Percentiles rank a stretch among this genome's conserved stretches.
These are phyloP conservation scores for Mormoops blainvillei DNA, from an alignment of 2,113 vertebrate species.

Conservation along the genomic window DNA sequence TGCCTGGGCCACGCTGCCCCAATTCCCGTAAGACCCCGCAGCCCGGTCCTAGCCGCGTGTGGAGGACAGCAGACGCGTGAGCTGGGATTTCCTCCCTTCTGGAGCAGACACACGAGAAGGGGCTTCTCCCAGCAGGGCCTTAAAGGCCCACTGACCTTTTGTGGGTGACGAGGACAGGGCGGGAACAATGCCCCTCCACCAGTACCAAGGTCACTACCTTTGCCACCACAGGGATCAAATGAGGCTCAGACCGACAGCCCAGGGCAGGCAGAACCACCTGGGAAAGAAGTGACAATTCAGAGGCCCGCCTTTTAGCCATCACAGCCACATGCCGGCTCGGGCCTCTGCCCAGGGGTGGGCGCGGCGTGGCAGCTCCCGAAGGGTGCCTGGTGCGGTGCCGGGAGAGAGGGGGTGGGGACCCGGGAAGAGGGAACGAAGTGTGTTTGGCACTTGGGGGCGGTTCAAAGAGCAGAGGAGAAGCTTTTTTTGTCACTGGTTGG, in stretches of 20 bases:
- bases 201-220: neutral
- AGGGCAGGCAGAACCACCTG: neutral
- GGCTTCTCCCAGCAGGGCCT: neutral
- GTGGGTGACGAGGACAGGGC: too few species aligned
- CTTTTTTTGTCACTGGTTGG: neutral
- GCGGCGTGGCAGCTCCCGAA: too few species aligned
- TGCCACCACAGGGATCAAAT: too few species aligned
- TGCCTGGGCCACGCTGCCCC: neutral
- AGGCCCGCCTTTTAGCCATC: neutral
- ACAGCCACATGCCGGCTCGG: neutral
- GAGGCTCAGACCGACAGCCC: neutral
- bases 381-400: too few species aligned
- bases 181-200: too few species aligned
- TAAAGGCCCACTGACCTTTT: neutral
- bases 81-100: neutral
- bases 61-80: too few species aligned
- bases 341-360: accelerated
- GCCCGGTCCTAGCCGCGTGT: accelerated
- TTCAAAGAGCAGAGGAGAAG: neutral
- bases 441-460: neutral
- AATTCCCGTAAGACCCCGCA: neutral
- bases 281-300: neutral
- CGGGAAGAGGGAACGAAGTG: neutral
- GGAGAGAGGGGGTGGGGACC: neutral
- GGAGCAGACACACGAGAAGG: neutral